Base-by-base conservation (phyloP, 2,888 invertebrate genomes). In the Hirtodrosophila histrioides region DNA sequence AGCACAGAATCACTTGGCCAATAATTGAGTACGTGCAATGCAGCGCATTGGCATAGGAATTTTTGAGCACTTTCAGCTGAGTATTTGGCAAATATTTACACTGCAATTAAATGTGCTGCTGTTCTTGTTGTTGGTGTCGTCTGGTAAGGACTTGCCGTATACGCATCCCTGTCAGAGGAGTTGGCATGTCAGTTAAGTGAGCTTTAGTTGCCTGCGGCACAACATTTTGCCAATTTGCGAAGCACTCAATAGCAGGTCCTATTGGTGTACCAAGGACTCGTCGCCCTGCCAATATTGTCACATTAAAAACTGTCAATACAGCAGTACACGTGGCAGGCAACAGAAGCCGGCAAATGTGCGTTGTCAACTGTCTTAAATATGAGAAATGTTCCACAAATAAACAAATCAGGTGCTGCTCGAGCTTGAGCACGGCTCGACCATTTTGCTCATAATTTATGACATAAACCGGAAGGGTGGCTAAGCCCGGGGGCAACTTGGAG, bases 371-470 rank as follows among this genome's bases (percentile, higher is more conserved):
- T 60, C 60, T 67, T 64, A 61, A 77, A 71, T 75, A 62, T 78
- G 69, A 77, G 69, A 69, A 77, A 82, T 69, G 62, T 51, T 58
- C 65, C 68, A 58, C 71, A 78, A 83, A 82, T 83, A 82, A 83
- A 81, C 83, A 83, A 82, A 81, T 81, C 81, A 82, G 83, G 62
- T 83, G 80, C 78, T 60, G 58, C 50, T 40, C 23, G 37, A 43
- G 60, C 36, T 57, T 40, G 29, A 41, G 54, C 48, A 53, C 31
- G 36, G 23, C 61, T 69, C 62, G 61, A 62, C 66, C 76, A 75
- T 71, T 78, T 49, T 74, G 64, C 65, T 72, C 54, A 67, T 78
- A 77, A 77, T 78, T 78, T 75, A 83, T 75, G 81, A 63, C 58
- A 65, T 58, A 40, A 54, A 44, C 51, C 60, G 75, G 66, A 71